Percentiles rank a stretch among this genome's conserved stretches.
Conservation (phyloP, 2,797 vertebrate species). For the Oreochromis grahami region DNA sequence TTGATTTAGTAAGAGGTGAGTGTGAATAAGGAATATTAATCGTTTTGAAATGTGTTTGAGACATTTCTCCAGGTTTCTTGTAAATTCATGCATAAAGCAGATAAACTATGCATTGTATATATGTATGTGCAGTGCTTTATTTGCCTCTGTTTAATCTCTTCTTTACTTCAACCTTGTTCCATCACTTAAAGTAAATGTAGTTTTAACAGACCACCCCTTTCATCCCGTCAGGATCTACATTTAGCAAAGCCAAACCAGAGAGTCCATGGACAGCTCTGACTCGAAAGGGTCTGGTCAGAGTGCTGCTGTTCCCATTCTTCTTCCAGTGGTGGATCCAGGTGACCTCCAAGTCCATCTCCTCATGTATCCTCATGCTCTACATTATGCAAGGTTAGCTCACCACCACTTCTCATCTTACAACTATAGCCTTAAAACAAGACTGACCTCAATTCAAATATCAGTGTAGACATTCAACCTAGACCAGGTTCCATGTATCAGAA, state of each 20-base stretch:
- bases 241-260: constrained; percentile 97
- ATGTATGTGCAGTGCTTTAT: background rate
- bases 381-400: constrained; percentile 86
- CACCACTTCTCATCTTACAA: background rate
- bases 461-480: accelerated
- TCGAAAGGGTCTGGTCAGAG: constrained; percentile 92
- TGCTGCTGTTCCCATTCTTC: constrained; percentile 93
- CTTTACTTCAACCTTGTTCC: background rate
- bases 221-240: constrained; percentile 86
- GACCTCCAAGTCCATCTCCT: constrained; percentile 88
- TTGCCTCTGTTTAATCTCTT: background rate
- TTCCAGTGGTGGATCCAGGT: constrained; percentile 98
- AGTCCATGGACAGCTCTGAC: constrained; percentile 93
- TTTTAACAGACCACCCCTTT: background rate
- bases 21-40: background rate
- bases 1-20: constrained; percentile 96
- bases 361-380: constrained; percentile 89
- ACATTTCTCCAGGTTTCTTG: background rate
- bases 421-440: background rate
- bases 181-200: background rate
- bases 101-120: background rate
- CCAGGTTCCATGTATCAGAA: accelerated
- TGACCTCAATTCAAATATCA: background rate
- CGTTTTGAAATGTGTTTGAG: background rate
- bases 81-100: background rate